Evolutionary conservation across 2,888 invertebrate species (phyloP), one percentile per base, ranked within the genome.

Genomic region (Eudasyphora cyanicolor): DNA sequence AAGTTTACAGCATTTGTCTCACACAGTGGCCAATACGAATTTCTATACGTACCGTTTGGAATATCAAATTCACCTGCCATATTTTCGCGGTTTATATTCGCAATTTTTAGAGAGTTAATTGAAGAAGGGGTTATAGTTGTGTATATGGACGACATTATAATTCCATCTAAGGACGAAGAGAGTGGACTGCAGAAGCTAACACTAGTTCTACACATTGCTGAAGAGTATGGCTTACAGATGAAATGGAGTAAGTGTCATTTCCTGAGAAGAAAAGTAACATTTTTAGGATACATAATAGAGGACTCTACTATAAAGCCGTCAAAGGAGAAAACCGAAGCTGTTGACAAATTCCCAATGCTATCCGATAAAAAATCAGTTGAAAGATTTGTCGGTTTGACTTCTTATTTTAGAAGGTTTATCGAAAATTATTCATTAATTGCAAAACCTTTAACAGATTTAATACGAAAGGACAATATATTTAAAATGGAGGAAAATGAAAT

Each of bases 391-490:
- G 85, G 82, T 0, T 24, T 86, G 7, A 84, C 86, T 5, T 76
- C 75, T 1, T 84, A 84, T 45, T 84, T 82, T 51, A 17, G 86
- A 17, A 60, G 79, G 21, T 83, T 82, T 42, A 38, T 82, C 5
- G 49, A 64, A 38, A 38, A 76, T 21, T 85, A 78, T 19, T 82
- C 90, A 0, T 51, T 86, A 29, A 87, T 89, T 17, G 90, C 91
- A 2, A 88, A 86, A 77, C 90, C 89, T 8, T 76, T 91, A 60
- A 87, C 88, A 10, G 89, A 91, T 60, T 29, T 83, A 4, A 32
- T 87, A 14, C 49, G 79, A n/a, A 82, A 85, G 42, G 78, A 75
- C 4, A 27, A n/a, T 8, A 21, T 7, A 24, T 88, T 19, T 78
- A 82, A 10, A 79, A 76, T 85, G 12, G 78, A 32, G 0, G 70